Evolutionary conservation across 2,888 invertebrate genomes (phyloP).

Genomic region (Rhopalosiphum nymphaeae): DNA sequence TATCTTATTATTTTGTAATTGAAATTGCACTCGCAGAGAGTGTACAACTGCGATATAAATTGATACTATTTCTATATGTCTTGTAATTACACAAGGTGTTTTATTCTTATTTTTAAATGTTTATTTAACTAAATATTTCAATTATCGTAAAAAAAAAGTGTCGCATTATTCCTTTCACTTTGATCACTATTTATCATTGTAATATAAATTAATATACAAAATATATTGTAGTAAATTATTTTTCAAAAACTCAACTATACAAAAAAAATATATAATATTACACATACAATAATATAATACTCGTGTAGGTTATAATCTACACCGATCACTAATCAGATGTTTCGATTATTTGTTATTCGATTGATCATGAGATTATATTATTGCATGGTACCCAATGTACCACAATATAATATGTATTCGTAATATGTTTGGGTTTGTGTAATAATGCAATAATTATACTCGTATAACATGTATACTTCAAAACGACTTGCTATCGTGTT

Average conservation of each 20-base stretch:
- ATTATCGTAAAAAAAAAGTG: neutral
- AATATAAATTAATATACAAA: conserved; percentile 33
- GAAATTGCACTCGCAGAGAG: neutral
- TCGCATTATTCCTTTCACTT: conserved; percentile 1
- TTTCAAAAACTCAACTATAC: conserved; percentile 16
- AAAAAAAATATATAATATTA: neutral
- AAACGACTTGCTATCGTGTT: neutral
- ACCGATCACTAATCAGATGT: neutral
- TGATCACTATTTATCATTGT: conserved; percentile 29
- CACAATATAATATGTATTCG: neutral
- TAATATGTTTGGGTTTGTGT: neutral
- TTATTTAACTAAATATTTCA: neutral
- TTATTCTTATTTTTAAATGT: conserved; percentile 37
- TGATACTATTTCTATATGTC: conserved; percentile 29
- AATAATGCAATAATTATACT: neutral
- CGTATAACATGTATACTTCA: neutral
- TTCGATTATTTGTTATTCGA: neutral
- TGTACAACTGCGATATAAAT: conserved; percentile 33
- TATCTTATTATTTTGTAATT: conserved; percentile 1
- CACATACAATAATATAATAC: neutral
- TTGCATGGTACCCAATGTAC: neutral
- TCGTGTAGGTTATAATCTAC: neutral
- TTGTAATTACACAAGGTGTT: conserved; percentile 27
- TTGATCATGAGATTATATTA: neutral
- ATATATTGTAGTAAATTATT: conserved; percentile 45